Conservation (phyloP, 2,113 vertebrate species). For the Eptatretus burgeri region DNA sequence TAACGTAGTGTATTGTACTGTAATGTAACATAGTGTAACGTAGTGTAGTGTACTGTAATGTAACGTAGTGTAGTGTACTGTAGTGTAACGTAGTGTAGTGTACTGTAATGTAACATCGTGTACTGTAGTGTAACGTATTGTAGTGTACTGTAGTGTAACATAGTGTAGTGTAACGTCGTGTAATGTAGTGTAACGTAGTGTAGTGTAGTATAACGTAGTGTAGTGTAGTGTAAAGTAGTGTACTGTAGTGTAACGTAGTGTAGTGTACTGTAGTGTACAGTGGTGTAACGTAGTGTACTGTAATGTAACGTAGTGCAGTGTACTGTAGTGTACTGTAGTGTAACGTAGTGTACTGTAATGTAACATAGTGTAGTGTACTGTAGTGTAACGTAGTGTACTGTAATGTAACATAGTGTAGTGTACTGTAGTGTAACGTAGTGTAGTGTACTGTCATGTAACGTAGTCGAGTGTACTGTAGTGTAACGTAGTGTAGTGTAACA, state of each 20-base stretch:
- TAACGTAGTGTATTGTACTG: neutral
- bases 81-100: neutral
- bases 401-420: neutral
- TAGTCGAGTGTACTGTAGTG: too few relatives aligned
- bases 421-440: too few relatives aligned
- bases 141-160: neutral
- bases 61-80: neutral
- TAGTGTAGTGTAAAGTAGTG: slow-evolving; percentile 3
- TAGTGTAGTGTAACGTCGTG: neutral
- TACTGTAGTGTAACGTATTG: neutral
- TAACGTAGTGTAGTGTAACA: too few relatives aligned
- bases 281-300: too few relatives aligned
- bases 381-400: slow-evolving; percentile 1
- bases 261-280: too few relatives aligned
- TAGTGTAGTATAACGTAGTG: neutral
- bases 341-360: neutral
- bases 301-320: neutral
- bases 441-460: too few relatives aligned
- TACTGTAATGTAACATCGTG: neutral
- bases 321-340: slow-evolving; percentile 1
- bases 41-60: neutral
- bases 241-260: neutral
- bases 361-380: neutral
- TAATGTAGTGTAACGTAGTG: neutral
- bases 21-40: neutral